phyloP scores from a whole-genome alignment of 2,797 vertebrate species.

The Syndactyla subalaris region DNA sequence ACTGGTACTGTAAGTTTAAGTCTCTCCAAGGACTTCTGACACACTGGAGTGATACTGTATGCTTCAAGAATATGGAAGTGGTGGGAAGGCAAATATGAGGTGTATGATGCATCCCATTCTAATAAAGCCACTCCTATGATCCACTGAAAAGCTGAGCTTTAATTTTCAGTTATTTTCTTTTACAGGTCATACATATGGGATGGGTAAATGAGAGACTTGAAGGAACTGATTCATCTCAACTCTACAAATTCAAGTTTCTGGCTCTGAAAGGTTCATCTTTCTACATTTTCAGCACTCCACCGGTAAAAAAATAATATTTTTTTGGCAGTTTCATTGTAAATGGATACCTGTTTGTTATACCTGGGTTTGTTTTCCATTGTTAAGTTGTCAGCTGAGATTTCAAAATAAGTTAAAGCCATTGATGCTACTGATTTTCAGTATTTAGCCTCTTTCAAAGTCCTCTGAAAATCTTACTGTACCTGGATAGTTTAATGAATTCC shows the following conservation, averaged over 20 bases:
- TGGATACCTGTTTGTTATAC: not conserved
- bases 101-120: not conserved
- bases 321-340: not conserved
- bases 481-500: not conserved
- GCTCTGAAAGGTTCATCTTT: slow-evolving; percentile 89
- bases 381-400: not conserved
- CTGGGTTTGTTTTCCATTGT: not conserved
- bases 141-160: slow-evolving; percentile 25
- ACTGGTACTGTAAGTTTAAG: not conserved
- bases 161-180: slow-evolving; percentile 62
- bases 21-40: not conserved
- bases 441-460: not conserved
- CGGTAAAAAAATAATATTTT: slow-evolving; percentile 79
- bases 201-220: slow-evolving; percentile 89
- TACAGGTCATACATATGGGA: slow-evolving; percentile 92
- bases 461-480: not conserved
- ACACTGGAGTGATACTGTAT: not conserved
- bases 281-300: slow-evolving; percentile 87
- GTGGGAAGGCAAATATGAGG: not conserved
- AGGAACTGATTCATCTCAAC: slow-evolving; percentile 71
- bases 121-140: not conserved
- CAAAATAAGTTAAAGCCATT: not conserved
- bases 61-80: not conserved
- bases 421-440: not conserved
- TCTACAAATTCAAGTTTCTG: slow-evolving; percentile 87